Evolutionary conservation across 2,888 invertebrate genomes (phyloP), one percentile per base, ranked within the genome.

Genomic region (Melipona bicolor): DNA sequence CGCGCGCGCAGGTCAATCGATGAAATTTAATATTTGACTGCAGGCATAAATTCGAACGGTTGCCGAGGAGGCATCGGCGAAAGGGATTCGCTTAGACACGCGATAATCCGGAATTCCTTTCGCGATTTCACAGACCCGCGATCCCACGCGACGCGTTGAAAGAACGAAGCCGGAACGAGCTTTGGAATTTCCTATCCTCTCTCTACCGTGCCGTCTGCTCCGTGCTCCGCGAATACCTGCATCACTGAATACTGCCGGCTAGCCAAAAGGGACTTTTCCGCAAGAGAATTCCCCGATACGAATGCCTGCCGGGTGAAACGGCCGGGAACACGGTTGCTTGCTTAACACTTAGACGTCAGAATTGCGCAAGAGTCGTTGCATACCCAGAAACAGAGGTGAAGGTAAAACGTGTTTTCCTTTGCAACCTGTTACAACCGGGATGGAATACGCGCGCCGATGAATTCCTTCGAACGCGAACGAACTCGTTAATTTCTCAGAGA

Each of bases 241-340:
- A 74, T 81, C 81, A 56, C 86, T 74, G 88, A 88, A 88, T 88
- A 84, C 87, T 83, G 79, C 81, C 62, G 75, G 73, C 79, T 56
- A 82, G 79, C 84, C 88, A 88, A 86, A 78, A 79, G 79, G 81
- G 72, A 88, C 84, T 83, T 87, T 82, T 87, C 81, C 78, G 80
- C 77, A 69, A 67, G 81, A 85, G 87, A 86, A 89, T 89, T 88
- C 87, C 54, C 68, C 80, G 80, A 83, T 84, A 83, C 80, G 81
- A 86, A 84, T 89, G 78, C 84, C 84, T 77, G 82, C 67, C 76
- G 85, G 70, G 61, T 79, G 77, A 64, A 43, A 74, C 71, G 64
- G 59, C 59, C 32, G 62, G 74, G 77, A 72, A 62, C 74, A 64
- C 65, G 79, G 68, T 68, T 65, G 68, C 79, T 85, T 76, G 84